Evolutionary conservation across 2,888 invertebrate species (phyloP).

Genomic region (Noctua janthe): DNA sequence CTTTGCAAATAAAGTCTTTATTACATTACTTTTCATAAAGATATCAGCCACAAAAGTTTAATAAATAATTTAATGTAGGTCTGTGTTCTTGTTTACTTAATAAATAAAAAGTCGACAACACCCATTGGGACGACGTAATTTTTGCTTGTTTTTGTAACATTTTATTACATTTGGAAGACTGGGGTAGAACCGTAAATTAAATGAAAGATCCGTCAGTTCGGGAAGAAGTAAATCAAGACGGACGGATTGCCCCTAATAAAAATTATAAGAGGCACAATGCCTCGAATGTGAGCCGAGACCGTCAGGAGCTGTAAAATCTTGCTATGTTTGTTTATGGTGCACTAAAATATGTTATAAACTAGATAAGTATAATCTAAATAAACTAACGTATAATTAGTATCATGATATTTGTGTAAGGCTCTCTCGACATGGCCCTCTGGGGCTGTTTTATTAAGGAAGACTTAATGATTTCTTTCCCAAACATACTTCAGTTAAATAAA

Average conservation of each 20-base stretch:
- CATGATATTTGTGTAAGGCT: slow-evolving; percentile 84
- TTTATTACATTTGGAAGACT: slow-evolving; percentile 87
- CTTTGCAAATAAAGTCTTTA: background rate
- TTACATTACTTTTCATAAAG: slow-evolving; percentile 5
- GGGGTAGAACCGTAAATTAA: slow-evolving; percentile 89
- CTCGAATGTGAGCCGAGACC: slow-evolving; percentile 87
- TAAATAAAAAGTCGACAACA: slow-evolving; percentile 67
- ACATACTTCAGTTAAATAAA: slow-evolving; percentile 28
- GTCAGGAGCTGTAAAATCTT: slow-evolving; percentile 89
- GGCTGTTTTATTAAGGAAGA: slow-evolving; percentile 75
- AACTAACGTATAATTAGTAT: slow-evolving; percentile 88
- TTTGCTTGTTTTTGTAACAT: slow-evolving; percentile 88
- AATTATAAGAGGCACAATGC: slow-evolving; percentile 91
- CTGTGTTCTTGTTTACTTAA: slow-evolving; percentile 47
- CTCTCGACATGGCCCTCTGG: slow-evolving; percentile 68
- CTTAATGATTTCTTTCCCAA: slow-evolving; percentile 73
- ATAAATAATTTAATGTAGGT: slow-evolving; percentile 25
- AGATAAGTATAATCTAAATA: slow-evolving; percentile 90
- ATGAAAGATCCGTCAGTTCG: slow-evolving; percentile 90
- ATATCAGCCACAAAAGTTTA: background rate
- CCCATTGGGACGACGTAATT: slow-evolving; percentile 79
- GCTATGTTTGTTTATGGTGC: slow-evolving; percentile 90
- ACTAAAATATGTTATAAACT: slow-evolving; percentile 91
- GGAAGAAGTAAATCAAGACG: slow-evolving; percentile 90
- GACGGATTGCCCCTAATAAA: slow-evolving; percentile 91